Percentiles rank a stretch among this genome's conserved stretches.
Conservation (phyloP, 2,888 invertebrate species). For the Campoletis raptor region DNA sequence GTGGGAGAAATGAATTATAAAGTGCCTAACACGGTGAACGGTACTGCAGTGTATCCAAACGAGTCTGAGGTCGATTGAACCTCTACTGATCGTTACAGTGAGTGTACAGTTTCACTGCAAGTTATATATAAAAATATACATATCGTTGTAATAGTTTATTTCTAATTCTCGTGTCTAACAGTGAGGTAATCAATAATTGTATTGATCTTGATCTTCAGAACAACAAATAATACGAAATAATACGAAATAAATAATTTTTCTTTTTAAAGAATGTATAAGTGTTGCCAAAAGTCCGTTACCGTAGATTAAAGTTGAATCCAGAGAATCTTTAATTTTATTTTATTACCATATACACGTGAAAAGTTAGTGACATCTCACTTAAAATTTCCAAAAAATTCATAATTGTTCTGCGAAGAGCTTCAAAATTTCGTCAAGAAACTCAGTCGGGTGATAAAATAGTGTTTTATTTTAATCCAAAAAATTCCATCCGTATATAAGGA, state of each 20-base stretch:
- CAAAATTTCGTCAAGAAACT: neutral
- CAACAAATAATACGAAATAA: neutral
- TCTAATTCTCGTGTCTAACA: slow-evolving; percentile 13
- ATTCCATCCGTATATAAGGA: neutral
- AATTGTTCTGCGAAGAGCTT: neutral
- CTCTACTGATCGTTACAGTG: slow-evolving; percentile 44
- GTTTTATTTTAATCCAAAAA: neutral
- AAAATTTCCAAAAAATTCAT: neutral
- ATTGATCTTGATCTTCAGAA: slow-evolving; percentile 46
- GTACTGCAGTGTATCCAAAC: slow-evolving; percentile 77
- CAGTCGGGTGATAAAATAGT: neutral
- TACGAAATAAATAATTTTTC: no score
- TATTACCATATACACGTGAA: neutral
- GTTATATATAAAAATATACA: slow-evolving; percentile 6
- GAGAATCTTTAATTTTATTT: neutral
- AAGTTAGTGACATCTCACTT: neutral
- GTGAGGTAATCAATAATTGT: neutral
- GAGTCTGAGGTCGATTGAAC: slow-evolving; percentile 44
- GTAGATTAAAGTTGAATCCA: neutral
- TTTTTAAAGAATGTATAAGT: neutral
- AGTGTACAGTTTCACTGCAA: slow-evolving; percentile 45
- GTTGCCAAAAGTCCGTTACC: neutral
- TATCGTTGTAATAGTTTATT: slow-evolving; percentile 3
- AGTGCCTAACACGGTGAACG: slow-evolving; percentile 81
- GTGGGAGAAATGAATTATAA: slow-evolving; percentile 84